Conservation (phyloP, 1,140 invertebrate species). For the Paracyclopina nana region DNA sequence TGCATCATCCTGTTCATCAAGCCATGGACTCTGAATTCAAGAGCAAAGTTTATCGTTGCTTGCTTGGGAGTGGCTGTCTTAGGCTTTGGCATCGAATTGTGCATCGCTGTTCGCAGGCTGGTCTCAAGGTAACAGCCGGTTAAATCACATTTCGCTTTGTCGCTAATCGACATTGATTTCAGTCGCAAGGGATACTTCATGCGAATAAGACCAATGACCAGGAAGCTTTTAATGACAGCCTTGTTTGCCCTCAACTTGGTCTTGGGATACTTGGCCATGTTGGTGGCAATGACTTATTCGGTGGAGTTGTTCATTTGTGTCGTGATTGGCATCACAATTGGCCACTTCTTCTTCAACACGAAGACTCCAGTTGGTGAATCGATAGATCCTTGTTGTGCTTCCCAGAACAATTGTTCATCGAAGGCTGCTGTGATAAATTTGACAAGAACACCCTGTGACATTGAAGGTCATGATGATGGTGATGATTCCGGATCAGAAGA, state of each 20-base stretch:
- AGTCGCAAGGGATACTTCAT: no score
- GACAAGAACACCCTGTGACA: no score
- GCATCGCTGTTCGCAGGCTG: neutral
- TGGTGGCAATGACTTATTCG: conserved; percentile 16
- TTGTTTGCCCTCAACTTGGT: conserved; percentile 11
- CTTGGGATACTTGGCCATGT: conserved; percentile 14
- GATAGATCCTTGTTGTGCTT: conserved; percentile 8
- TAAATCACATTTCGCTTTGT: no score
- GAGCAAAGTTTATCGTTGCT: conserved; percentile 11
- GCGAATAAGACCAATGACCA: neutral
- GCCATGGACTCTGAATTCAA: conserved; percentile 9
- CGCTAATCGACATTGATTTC: no score
- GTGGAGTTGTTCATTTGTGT: conserved; percentile 13
- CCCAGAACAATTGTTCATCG: no score
- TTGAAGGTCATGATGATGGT: no score
- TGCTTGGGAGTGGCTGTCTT: conserved; percentile 4
- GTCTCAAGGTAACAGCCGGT: neutral
- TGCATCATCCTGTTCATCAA: conserved; percentile 14
- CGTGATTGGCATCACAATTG: conserved; percentile 8
- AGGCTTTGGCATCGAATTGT: conserved; percentile 5
- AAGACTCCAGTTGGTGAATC: neutral
- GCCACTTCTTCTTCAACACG: conserved; percentile 14
- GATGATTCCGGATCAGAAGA: no score
- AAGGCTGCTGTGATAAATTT: no score
- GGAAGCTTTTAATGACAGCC: conserved; percentile 5